Conservation (phyloP, 2,797 vertebrate genomes). For the Cyclura pinguis region DNA sequence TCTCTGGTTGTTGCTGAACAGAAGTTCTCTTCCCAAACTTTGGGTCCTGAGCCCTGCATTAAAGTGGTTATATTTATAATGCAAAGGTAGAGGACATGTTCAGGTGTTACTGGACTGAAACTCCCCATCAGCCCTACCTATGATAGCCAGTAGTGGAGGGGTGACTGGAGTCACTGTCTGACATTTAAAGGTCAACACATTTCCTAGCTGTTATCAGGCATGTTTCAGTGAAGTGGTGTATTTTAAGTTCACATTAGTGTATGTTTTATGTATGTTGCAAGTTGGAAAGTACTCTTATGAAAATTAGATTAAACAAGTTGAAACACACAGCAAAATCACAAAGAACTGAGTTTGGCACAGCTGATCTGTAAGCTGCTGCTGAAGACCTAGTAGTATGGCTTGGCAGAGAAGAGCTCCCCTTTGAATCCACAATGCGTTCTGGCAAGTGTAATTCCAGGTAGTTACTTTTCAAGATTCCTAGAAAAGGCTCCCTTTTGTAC, state of each 20-base stretch:
- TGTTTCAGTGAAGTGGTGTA: not conserved
- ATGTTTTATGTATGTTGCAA: not conserved
- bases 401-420: not conserved
- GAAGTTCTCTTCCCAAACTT: not conserved
- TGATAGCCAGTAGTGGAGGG: not conserved
- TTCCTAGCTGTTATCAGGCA: not conserved
- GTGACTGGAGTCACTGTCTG: not conserved
- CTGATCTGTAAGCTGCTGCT: not conserved
- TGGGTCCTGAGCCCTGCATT: not conserved
- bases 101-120: not conserved
- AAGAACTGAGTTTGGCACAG: not conserved
- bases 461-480: constrained; percentile 7
- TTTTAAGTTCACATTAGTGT: not conserved
- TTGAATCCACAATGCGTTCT: not conserved
- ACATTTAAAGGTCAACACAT: not conserved
- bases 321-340: constrained; percentile 6
- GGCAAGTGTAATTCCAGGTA: not conserved
- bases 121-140: not conserved
- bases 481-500: constrained; percentile 27
- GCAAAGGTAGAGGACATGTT: not conserved
- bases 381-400: not conserved
- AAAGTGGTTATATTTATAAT: not conserved
- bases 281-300: not conserved
- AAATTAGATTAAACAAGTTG: constrained; percentile 16
- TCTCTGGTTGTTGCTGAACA: not conserved